A percentile compares a stretch with the other conserved stretches of the same genome.
These are phyloP conservation scores for Leuciscus idus DNA, from an alignment of 2,113 vertebrate genomes.

Conservation along the genomic window DNA sequence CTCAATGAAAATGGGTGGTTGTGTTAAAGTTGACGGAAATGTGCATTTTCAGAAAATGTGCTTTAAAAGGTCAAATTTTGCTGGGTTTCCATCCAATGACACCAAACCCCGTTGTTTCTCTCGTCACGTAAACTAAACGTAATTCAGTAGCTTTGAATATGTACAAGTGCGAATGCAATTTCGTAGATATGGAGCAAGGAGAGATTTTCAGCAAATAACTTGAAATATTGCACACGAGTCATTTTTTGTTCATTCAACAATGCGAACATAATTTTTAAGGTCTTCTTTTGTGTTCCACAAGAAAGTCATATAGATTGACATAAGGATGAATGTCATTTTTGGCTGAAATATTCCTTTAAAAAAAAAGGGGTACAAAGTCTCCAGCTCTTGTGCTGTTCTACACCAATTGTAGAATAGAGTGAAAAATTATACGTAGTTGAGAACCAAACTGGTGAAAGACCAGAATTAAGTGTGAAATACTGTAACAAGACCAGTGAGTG, in stretches of 20 bases:
- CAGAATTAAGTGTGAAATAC: constrained; percentile 15
- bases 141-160: not conserved
- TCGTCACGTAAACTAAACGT: not conserved
- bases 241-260: not conserved
- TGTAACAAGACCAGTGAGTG: not conserved
- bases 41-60: not conserved
- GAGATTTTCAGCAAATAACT: not conserved
- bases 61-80: not conserved
- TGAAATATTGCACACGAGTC: not conserved
- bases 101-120: not conserved
- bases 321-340: not conserved
- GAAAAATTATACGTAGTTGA: constrained; percentile 10
- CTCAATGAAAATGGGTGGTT: not conserved
- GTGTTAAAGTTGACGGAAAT: not conserved
- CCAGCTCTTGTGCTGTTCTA: no score
- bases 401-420: not conserved
- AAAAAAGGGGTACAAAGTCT: not conserved
- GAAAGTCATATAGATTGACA: not conserved
- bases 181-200: not conserved
- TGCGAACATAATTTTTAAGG: not conserved
- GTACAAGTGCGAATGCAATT: not conserved
- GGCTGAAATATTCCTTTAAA: constrained; percentile 5
- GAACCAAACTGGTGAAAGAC: constrained; percentile 19
- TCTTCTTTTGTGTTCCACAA: not conserved
- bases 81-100: not conserved